Conservation (phyloP, 2,797 vertebrate species). For the Falco columbarius region DNA sequence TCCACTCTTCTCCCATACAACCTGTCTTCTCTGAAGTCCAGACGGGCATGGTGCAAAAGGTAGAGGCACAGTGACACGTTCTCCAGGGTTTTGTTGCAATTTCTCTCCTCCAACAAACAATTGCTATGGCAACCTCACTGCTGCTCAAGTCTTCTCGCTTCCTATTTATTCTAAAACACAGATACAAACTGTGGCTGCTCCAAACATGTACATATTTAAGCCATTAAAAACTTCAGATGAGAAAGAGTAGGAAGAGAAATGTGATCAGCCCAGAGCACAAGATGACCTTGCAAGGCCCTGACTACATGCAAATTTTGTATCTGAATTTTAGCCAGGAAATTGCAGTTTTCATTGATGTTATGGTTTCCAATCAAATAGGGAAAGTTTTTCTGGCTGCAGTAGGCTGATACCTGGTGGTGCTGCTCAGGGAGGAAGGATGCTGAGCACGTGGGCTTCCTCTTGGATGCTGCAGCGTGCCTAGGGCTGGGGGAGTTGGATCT, state of each 20-base stretch:
- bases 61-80: not conserved
- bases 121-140: slow-evolving; percentile 60
- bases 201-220: not conserved
- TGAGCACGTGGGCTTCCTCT: not conserved
- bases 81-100: not conserved
- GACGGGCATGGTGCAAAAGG: fast-evolving
- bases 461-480: fast-evolving
- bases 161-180: slow-evolving; percentile 50
- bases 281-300: not conserved
- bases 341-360: not conserved
- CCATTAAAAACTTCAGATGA: not conserved
- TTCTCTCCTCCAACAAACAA: slow-evolving; percentile 36
- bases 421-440: not conserved
- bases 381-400: not conserved
- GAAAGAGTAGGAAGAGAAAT: not conserved
- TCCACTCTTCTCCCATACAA: not conserved
- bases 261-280: not conserved
- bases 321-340: not conserved
- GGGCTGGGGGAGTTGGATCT: not conserved
- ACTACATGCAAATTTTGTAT: not conserved
- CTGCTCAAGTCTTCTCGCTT: slow-evolving; percentile 29
- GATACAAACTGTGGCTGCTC: slow-evolving; percentile 14
- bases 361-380: not conserved
- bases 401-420: not conserved
- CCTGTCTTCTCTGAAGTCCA: not conserved